These are phyloP conservation scores for Alfaro cultratus DNA, from an alignment of 2,797 vertebrate species.

Conservation along the genomic window DNA sequence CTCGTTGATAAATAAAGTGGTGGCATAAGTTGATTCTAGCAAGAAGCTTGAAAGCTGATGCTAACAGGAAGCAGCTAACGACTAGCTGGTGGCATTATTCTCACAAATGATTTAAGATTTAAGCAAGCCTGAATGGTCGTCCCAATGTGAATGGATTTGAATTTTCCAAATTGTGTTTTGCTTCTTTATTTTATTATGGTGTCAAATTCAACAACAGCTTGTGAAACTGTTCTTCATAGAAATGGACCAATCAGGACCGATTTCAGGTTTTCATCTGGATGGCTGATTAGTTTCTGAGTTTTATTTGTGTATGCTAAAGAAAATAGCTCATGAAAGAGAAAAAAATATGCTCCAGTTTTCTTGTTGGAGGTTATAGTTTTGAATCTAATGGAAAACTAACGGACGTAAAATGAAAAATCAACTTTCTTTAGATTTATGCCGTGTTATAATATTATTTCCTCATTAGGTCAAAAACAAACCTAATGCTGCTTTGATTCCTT, in stretches of 20 bases:
- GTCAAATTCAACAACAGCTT: not conserved
- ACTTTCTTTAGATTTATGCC: too few relatives aligned
- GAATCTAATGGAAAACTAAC: not conserved
- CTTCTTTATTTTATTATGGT: not conserved
- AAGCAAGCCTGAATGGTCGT: conserved; percentile 25
- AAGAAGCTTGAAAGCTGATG: not conserved
- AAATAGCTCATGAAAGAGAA: not conserved
- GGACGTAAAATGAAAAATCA: too few relatives aligned
- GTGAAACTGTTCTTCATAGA: not conserved
- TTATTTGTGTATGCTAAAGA: not conserved
- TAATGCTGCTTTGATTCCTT: too few relatives aligned
- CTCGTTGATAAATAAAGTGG: not conserved
- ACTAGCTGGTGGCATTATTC: not conserved
- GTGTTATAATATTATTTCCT: too few relatives aligned
- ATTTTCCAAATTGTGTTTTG: conserved; percentile 54
- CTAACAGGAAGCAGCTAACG: not conserved
- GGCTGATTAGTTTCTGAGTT: not conserved
- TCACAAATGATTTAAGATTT: not conserved
- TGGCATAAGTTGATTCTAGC: not conserved
- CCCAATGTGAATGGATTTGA: conserved; percentile 41
- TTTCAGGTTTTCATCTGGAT: not conserved
- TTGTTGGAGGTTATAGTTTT: not conserved
- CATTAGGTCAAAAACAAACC: too few relatives aligned
- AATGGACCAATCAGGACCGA: not conserved
- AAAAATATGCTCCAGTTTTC: not conserved